These are phyloP conservation scores for Leptinotarsa juncta DNA, from an alignment of 2,888 invertebrate species.

Conservation along the genomic window DNA sequence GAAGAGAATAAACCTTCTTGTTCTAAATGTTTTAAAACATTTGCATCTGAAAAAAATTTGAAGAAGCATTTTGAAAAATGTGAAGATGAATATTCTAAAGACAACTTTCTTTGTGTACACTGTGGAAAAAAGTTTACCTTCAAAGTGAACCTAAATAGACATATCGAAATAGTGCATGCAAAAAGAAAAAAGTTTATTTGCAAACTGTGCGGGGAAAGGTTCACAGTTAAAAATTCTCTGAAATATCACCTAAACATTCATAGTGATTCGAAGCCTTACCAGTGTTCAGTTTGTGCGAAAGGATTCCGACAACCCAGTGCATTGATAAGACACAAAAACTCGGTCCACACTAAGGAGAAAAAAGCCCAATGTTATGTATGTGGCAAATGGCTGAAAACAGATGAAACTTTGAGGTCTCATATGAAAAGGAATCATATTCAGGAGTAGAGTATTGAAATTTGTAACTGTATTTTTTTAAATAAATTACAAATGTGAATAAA, in stretches of 20 bases:
- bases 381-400: conserved; percentile 32
- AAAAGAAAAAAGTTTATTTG: conserved; percentile 43
- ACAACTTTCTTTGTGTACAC: conserved; percentile 34
- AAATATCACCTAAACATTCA: conserved; percentile 46
- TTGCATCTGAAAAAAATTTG: conserved; percentile 8
- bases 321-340: conserved; percentile 37
- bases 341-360: conserved; percentile 31
- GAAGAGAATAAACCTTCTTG: conserved; percentile 11
- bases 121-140: conserved; percentile 36
- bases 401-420: conserved; percentile 41
- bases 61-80: neutral
- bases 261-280: conserved; percentile 46
- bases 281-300: conserved; percentile 44
- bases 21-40: conserved; percentile 18
- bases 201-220: conserved; percentile 42
- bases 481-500: too few relatives aligned
- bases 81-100: neutral
- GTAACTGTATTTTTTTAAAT: too few relatives aligned
- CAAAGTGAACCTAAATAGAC: conserved; percentile 36
- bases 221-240: conserved; percentile 39
- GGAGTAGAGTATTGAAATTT: too few relatives aligned
- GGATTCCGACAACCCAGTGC: conserved; percentile 46
- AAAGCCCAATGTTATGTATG: conserved; percentile 32
- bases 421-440: conserved; percentile 32
- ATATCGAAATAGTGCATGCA: conserved; percentile 37